A percentile compares a stretch with the other conserved stretches of the same genome.
Evolutionary conservation across 1,140 invertebrate species (phyloP).

Genomic region (Drosophila orosa): DNA sequence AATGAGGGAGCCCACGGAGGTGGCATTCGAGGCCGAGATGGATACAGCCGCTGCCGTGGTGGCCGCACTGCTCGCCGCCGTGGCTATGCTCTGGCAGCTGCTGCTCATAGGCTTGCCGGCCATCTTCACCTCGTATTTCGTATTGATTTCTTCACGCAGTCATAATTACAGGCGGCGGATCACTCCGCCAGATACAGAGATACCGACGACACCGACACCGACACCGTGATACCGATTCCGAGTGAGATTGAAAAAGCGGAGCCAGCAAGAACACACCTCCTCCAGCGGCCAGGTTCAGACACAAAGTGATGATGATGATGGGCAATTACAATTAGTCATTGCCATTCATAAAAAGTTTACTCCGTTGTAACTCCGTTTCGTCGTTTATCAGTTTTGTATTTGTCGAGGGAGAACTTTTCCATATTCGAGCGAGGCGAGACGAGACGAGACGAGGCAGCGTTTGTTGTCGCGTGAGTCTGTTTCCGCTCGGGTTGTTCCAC

Average conservation of each 20-base stretch:
- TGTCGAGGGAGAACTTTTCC: conserved; percentile 71
- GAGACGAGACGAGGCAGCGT: conserved; percentile 3
- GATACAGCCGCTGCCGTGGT: conserved; percentile 67
- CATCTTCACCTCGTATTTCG: conserved; percentile 61
- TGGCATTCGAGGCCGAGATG: conserved; percentile 71
- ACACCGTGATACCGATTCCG: conserved; percentile 10
- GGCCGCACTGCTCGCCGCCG: conserved; percentile 65
- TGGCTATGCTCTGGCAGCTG: conserved; percentile 81
- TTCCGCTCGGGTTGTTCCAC: conserved; percentile 80
- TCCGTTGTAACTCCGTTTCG: conserved; percentile 38
- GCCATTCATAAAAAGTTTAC: conserved; percentile 46
- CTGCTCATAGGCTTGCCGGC: conserved; percentile 71
- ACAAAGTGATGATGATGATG: conserved; percentile 25
- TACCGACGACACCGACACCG: conserved; percentile 23
- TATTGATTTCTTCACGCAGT: conserved; percentile 79
- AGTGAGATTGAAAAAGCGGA: conserved; percentile 4
- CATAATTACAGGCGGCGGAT: conserved; percentile 58
- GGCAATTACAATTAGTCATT: conserved; percentile 65
- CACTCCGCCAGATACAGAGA: conserved; percentile 52
- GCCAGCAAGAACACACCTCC: conserved; percentile 6
- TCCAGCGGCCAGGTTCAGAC: conserved; percentile 23
- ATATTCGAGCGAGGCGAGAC: conserved; percentile 51
- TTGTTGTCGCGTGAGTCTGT: conserved; percentile 63
- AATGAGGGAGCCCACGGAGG: conserved; percentile 71
- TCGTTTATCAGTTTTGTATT: conserved; percentile 54